Evolutionary conservation across 2,113 vertebrate genomes (phyloP), one percentile per base, ranked within the genome.

Genomic region (Sporophila hypoxantha): DNA sequence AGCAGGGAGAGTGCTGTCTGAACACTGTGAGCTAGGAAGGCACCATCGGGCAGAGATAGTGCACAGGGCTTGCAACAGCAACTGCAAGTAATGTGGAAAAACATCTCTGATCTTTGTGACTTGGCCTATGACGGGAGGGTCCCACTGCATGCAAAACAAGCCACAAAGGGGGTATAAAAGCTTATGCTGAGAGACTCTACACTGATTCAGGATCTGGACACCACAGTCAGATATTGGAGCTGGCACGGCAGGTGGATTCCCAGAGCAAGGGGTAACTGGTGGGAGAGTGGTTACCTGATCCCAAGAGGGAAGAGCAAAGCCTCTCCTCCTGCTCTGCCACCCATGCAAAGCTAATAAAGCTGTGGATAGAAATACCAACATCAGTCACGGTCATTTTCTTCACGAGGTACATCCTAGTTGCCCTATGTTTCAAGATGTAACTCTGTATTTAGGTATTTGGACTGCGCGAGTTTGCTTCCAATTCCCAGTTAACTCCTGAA

Each of bases 231-330:
- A 6, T 37, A 47, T 17, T 1, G 17, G 27, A 66, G n/a, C 19
- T n/a, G 10, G 2, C 4, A 5, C 2, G 0, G 6, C 3, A 4
- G 29, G 30, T 6, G 4, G 29, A 66, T 66, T 57, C 42, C 57
- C 42, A 44, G 16, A 32, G n/a, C 36, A 39, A 39, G 27, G 39
- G 21, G 17, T 20, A 39, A 26, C 47, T 26, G 15, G 29, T 50
- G 46, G 20, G 20, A 53, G 20, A 50, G 7, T 0, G 13, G 15
- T 42, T 19, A 47, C 26, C 5, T 8, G 44, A 46, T 32, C 15
- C 29, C 52, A 10, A 36, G 26, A 32, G 16, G 27, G 17, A 62
- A 68, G 9, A 36, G 30, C 4, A 47, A 16, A 42, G 12, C 16
- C 59, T n/a, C 23, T 50, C 27, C 42, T 39, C 59, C 13, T n/a